A percentile compares a stretch with the other conserved stretches of the same genome.
Evolutionary conservation across 2,113 vertebrate genomes (phyloP).

Genomic region (Mungos mungo): DNA sequence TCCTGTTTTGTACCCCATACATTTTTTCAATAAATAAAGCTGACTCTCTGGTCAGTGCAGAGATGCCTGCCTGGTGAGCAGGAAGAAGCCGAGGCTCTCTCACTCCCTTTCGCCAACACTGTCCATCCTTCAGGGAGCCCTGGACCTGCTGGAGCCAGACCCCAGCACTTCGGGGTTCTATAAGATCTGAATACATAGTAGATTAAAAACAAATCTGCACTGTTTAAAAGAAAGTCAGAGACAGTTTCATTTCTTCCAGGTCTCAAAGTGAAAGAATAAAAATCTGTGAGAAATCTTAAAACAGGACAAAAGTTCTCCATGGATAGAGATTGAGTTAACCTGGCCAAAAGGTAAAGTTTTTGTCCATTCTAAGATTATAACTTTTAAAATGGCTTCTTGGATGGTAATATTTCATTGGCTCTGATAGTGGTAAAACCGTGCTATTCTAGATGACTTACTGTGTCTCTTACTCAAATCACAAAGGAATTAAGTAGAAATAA

Average conservation of each 20-base stretch:
- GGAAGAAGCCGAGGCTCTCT: too few species aligned
- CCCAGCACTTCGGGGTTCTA: too few species aligned
- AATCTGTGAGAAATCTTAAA: background rate
- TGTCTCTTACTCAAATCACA: background rate
- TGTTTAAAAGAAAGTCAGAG: background rate
- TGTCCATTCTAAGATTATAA: background rate
- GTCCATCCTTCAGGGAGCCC: too few species aligned
- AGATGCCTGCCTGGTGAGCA: too few species aligned
- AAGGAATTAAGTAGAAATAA: background rate
- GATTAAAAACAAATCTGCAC: background rate
- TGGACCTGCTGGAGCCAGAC: too few species aligned
- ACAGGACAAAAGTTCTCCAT: background rate
- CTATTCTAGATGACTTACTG: background rate
- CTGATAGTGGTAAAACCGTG: background rate
- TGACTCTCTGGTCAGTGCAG: too few species aligned
- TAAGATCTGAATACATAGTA: background rate
- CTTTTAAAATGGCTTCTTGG: background rate
- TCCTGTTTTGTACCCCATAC: too few species aligned
- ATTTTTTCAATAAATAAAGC: too few species aligned
- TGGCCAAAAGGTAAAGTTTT: background rate
- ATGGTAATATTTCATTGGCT: background rate
- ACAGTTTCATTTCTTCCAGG: background rate
- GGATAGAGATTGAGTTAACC: background rate
- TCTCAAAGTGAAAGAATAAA: background rate
- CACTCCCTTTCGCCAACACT: too few species aligned